These are phyloP conservation scores for Serilophus lunatus DNA, from an alignment of 2,113 vertebrate genomes.

Conservation along the genomic window DNA sequence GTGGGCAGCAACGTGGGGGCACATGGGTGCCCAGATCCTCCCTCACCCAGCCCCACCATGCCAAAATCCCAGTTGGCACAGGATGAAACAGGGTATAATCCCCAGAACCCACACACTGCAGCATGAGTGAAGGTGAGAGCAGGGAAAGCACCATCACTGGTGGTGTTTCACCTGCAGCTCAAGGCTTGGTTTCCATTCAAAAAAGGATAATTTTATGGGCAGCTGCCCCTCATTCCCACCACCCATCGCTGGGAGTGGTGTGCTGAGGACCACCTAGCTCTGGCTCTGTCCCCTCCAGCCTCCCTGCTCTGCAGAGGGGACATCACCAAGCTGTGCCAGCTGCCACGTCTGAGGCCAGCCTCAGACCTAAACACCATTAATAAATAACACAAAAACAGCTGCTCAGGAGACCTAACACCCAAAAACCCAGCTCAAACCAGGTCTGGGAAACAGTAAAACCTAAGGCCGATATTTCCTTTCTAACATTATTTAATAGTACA, in stretches of 20 bases:
- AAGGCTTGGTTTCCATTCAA: neutral
- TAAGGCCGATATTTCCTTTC: neutral
- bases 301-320: neutral
- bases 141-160: neutral
- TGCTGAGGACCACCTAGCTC: neutral
- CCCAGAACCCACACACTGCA: rapidly evolving
- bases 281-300: neutral
- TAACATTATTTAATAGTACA: neutral
- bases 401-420: neutral
- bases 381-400: neutral
- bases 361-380: neutral
- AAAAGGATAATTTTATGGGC: no score
- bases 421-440: neutral
- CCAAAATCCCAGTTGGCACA: neutral
- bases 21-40: neutral
- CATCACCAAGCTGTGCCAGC: neutral
- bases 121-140: rapidly evolving
- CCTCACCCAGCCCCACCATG: rapidly evolving
- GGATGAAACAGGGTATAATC: rapidly evolving
- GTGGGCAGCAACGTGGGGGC: neutral
- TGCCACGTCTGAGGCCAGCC: neutral
- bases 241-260: neutral
- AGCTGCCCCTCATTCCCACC: neutral
- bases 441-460: neutral
- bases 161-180: neutral